These are phyloP conservation scores for Hyposmocoma kahamanoa DNA, from an alignment of 1,140 invertebrate species.

Conservation along the genomic window DNA sequence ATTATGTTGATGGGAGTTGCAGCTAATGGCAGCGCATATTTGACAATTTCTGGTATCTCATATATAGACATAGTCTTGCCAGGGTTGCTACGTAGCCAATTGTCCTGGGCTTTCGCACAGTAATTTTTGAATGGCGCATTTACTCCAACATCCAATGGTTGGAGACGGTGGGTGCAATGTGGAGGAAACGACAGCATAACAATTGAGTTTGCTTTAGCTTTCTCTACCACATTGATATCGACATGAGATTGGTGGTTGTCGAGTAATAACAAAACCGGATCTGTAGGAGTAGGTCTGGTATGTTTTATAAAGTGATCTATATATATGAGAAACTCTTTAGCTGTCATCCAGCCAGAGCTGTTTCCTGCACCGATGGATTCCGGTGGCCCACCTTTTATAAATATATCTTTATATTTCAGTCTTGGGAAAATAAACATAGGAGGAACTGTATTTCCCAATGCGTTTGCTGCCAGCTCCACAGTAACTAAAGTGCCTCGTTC, in stretches of 20 bases:
- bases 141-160: too few relatives aligned
- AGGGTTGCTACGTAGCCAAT: too few relatives aligned
- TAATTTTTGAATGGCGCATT: too few relatives aligned
- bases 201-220: too few relatives aligned
- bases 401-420: conserved; percentile 25
- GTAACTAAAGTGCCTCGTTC: conserved; percentile 46
- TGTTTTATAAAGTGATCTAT: conserved; percentile 36
- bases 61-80: conserved; percentile 1
- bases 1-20: conserved; percentile 50
- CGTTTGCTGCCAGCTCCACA: conserved; percentile 46
- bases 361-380: conserved; percentile 19
- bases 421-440: conserved; percentile 46
- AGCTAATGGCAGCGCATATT: conserved; percentile 18
- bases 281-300: conserved; percentile 16
- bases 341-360: conserved; percentile 34
- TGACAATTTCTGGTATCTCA: conserved; percentile 5
- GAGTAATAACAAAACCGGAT: conserved; percentile 34
- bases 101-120: too few relatives aligned
- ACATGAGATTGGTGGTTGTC: conserved; percentile 40
- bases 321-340: conserved; percentile 36
- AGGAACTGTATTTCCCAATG: conserved; percentile 44
- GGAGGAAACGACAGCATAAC: too few relatives aligned
- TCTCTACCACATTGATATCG: too few relatives aligned
- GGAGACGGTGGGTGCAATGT: too few relatives aligned
- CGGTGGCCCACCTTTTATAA: conserved; percentile 27